Percentiles rank a stretch among this genome's conserved stretches.
Evolutionary conservation across 2,797 vertebrate species (phyloP).

Genomic region (Trematomus bernacchii): DNA sequence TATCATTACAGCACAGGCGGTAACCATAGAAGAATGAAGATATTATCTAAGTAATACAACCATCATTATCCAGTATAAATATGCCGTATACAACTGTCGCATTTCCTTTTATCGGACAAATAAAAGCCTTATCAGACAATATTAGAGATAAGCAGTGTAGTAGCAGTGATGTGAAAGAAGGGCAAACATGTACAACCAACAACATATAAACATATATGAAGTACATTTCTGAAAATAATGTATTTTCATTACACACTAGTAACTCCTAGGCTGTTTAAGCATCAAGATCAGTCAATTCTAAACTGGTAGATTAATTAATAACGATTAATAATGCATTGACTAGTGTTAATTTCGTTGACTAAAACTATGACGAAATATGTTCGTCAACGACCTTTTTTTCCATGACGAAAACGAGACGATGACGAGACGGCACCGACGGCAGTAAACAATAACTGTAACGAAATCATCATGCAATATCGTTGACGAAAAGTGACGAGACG

Average conservation of each 20-base stretch:
- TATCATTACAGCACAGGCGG: not conserved
- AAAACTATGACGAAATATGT: too few relatives aligned
- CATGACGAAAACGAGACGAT: too few relatives aligned
- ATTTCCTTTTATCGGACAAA: not conserved
- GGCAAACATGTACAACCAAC: not conserved
- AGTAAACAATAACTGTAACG: too few relatives aligned
- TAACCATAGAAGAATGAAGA: not conserved
- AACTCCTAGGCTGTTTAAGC: not conserved
- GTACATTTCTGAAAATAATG: not conserved
- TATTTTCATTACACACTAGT: not conserved
- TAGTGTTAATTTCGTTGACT: too few relatives aligned
- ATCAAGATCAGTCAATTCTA: not conserved
- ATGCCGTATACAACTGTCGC: not conserved
- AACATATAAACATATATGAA: not conserved
- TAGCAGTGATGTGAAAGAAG: not conserved
- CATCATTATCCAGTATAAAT: not conserved
- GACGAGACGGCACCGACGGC: too few relatives aligned
- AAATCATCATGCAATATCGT: too few relatives aligned
- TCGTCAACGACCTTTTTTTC: too few relatives aligned
- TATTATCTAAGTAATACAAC: slow-evolving; percentile 8
- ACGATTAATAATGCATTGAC: not conserved
- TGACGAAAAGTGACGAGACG: too few relatives aligned
- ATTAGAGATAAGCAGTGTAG: not conserved
- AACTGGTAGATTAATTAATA: not conserved
- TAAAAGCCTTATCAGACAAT: slow-evolving; percentile 5